Evolutionary conservation across 2,797 vertebrate species (phyloP).

Genomic region (Myotis pilosus): DNA sequence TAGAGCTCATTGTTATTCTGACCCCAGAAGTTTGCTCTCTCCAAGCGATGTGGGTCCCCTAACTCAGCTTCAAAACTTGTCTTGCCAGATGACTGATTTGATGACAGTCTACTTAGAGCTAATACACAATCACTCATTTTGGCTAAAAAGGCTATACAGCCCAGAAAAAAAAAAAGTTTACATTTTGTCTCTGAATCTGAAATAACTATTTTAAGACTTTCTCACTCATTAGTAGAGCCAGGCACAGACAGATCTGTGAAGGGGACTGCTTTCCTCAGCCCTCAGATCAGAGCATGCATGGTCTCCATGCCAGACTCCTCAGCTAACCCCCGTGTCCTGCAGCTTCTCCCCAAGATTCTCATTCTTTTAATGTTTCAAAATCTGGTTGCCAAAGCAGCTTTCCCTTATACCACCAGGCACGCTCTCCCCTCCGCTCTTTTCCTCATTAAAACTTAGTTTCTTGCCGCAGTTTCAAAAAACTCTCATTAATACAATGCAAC

Average conservation of each 20-base stretch:
- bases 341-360: not conserved
- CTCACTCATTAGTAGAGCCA: not conserved
- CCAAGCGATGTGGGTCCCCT: not conserved
- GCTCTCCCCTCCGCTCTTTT: not conserved
- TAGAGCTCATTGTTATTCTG: not conserved
- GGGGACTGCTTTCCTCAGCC: not conserved
- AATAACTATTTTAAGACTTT: not conserved
- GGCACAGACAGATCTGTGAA: not conserved
- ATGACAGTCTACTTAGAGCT: not conserved
- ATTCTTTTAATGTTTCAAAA: not conserved
- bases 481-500: not conserved
- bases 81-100: not conserved
- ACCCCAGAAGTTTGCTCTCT: not conserved
- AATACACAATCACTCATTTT: not conserved
- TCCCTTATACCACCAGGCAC: not conserved
- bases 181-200: not conserved
- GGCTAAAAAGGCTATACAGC: not conserved
- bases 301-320: not conserved
- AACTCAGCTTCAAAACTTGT: not conserved
- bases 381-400: not conserved
- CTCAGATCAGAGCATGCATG: fast-evolving
- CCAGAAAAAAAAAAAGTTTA: not conserved
- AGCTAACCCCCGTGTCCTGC: too few relatives aligned
- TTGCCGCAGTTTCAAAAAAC: fast-evolving
- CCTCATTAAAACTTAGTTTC: not conserved